Evolutionary conservation across 2,888 invertebrate species (phyloP).

Genomic region (Mythimna lalbum): DNA sequence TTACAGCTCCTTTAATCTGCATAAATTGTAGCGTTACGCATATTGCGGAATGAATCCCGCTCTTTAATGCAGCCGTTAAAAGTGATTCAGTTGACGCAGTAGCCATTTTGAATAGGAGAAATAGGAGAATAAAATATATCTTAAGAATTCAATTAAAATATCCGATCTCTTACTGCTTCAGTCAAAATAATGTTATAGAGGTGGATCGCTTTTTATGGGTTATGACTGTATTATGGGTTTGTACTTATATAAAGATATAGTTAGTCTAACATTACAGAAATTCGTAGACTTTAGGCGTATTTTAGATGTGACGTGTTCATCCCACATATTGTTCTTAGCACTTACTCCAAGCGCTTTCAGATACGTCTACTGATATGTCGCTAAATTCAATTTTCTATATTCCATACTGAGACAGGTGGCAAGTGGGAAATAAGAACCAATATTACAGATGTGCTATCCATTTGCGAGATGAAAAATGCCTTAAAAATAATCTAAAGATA

Average conservation of each 20-base stretch:
- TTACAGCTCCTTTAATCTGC: conserved; percentile 58
- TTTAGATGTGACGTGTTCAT: background rate
- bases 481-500: conserved; percentile 71
- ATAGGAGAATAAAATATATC: conserved; percentile 56
- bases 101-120: conserved; percentile 56
- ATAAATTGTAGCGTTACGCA: conserved; percentile 56
- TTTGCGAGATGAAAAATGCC: conserved; percentile 69
- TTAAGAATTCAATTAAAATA: conserved; percentile 52
- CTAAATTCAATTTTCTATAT: conserved; percentile 41
- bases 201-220: conserved; percentile 21
- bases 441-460: conserved; percentile 56
- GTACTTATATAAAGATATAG: background rate
- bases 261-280: background rate
- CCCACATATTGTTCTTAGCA: background rate
- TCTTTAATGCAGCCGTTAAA: conserved; percentile 61
- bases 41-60: conserved; percentile 60
- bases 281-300: background rate
- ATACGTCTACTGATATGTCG: conserved; percentile 17
- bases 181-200: conserved; percentile 31
- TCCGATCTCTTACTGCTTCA: conserved; percentile 31
- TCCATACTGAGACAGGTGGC: conserved; percentile 33
- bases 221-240: conserved; percentile 2
- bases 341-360: conserved; percentile 12
- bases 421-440: conserved; percentile 40
- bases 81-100: conserved; percentile 60